A percentile compares a stretch with the other conserved stretches of the same genome.
Conservation (phyloP, 2,113 vertebrate species). For the Tragelaphus imberbis region DNA sequence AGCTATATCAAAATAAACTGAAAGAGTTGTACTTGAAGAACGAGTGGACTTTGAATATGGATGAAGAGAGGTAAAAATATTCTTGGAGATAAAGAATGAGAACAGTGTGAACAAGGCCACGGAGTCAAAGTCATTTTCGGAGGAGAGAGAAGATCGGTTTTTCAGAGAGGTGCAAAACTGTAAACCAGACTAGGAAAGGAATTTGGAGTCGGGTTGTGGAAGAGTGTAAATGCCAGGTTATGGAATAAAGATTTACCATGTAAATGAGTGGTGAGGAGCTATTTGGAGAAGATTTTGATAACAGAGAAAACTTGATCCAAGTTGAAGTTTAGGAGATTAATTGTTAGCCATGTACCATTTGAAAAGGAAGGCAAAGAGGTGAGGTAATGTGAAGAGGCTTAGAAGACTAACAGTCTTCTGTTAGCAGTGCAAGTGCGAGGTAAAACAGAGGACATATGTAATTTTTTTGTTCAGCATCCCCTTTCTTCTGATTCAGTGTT, state of each 20-base stretch:
- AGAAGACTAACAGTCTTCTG: background rate
- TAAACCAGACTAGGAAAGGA: background rate
- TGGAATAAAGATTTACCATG: background rate
- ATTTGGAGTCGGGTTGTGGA: background rate
- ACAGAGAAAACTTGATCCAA: background rate
- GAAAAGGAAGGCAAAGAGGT: background rate
- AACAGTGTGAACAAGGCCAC: background rate
- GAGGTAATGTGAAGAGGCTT: background rate
- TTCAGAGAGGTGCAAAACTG: background rate
- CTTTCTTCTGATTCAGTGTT: background rate
- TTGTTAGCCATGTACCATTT: background rate
- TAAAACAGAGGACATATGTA: background rate
- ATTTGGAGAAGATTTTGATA: background rate
- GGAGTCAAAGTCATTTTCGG: background rate
- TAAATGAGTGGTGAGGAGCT: background rate
- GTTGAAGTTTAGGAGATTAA: background rate
- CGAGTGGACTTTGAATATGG: background rate
- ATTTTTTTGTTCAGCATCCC: background rate
- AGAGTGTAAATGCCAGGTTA: background rate
- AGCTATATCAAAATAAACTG: background rate
- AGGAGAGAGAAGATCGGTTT: background rate
- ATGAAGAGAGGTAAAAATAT: background rate
- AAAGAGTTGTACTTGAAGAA: background rate
- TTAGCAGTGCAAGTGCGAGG: background rate
- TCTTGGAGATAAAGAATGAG: background rate